Base-by-base conservation (phyloP, 1,140 invertebrate genomes). In the Oryzaephilus surinamensis region DNA sequence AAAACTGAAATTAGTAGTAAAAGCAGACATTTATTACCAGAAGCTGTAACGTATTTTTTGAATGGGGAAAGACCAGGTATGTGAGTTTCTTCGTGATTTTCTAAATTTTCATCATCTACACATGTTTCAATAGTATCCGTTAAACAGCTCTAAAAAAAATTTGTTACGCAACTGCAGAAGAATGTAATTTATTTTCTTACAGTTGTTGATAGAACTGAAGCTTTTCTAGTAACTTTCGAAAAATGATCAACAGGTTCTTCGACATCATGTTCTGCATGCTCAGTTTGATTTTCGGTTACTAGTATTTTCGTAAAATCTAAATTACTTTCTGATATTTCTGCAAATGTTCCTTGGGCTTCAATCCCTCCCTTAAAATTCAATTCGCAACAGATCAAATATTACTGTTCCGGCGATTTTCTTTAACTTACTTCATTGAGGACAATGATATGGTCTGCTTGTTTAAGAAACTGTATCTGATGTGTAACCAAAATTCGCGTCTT, bases 381-480 rank as follows among this genome's bases (percentile, higher is more conserved):
- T 14, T 6, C 27, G 27, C 15, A 29, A 29, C 5, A n/a, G n/a
- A n/a, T n/a, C n/a, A n/a, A n/a, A n/a, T n/a, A n/a, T n/a, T n/a
- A n/a, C n/a, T n/a, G n/a, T n/a, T n/a, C n/a, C n/a, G n/a, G n/a
- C n/a, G n/a, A n/a, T n/a, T n/a, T n/a, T n/a, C n/a, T n/a, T 16
- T 35, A 29, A 49, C 61, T 66, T 61, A 80, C 81, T 52, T 78
- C 73, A 54, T 89, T 77, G 10, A 92, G 51, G 10, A 90, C 73
- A 4, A 91, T 64, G 45, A 95, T 87, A 38, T 73, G 67, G 53
- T 86, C 76, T 0, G 78, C 81, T 27, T 73, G 66, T 50, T 77
- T 72, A 0, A 93, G 60, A 53, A 81, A 87, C 43, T 91, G 85
- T 17, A 90, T 58, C 50, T 91, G 86, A 68, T 92, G 86, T 2